phyloP scores from a whole-genome alignment of 2,113 vertebrate species.

The Microcebus lehilahytsara region DNA sequence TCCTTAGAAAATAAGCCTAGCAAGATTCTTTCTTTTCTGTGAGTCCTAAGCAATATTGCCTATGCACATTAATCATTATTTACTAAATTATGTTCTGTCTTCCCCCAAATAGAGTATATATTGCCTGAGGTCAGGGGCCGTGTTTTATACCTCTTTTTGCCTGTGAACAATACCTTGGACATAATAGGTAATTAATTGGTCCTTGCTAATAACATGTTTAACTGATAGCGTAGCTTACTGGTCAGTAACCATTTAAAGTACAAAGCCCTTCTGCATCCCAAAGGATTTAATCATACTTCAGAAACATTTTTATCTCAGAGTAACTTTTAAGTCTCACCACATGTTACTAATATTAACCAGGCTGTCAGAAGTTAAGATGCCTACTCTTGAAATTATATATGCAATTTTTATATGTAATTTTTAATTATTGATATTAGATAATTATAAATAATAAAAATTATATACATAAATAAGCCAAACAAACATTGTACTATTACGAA shows the following conservation, averaged over 20 bases:
- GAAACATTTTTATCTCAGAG: background rate
- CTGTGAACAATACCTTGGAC: background rate
- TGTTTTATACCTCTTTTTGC: background rate
- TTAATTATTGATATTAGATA: background rate
- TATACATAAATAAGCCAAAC: constrained; percentile 31
- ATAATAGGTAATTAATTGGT: background rate
- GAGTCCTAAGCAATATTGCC: background rate
- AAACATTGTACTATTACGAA: constrained; percentile 38
- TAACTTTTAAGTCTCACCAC: background rate
- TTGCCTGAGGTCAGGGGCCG: background rate
- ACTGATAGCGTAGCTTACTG: background rate
- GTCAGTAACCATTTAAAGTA: background rate
- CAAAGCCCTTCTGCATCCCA: background rate
- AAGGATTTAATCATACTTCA: background rate
- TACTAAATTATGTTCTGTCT: background rate
- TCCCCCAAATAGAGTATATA: background rate
- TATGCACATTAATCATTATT: background rate
- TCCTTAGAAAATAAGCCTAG: background rate
- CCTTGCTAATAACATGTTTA: background rate
- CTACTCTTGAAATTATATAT: background rate
- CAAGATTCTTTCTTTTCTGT: background rate
- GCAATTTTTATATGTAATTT: background rate
- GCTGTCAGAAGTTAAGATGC: background rate
- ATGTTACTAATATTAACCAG: constrained; percentile 27
- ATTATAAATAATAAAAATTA: constrained; percentile 48